These are phyloP conservation scores for Microctenopoma lineatum DNA, from an alignment of 2,797 vertebrate species.

Conservation along the genomic window DNA sequence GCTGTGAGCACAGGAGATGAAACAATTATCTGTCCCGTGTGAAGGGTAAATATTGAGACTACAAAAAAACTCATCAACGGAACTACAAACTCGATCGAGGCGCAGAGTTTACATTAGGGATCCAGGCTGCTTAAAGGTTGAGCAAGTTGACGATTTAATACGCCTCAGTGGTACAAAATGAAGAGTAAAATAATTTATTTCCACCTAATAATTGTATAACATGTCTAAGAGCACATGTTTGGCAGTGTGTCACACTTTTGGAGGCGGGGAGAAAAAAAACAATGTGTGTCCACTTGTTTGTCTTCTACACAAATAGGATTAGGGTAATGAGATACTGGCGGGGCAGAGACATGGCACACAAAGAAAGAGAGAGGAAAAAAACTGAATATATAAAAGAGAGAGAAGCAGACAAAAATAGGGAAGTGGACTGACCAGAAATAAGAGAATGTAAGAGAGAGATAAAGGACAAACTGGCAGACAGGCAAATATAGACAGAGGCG, in stretches of 20 bases:
- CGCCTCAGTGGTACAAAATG: background rate
- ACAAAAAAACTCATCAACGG: conserved; percentile 35
- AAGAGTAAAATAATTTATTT: background rate
- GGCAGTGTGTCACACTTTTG: background rate
- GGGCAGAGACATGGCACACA: conserved; percentile 49
- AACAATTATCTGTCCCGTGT: conserved; percentile 31
- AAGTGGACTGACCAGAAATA: conserved; percentile 46
- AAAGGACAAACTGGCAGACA: conserved; percentile 33
- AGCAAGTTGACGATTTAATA: background rate
- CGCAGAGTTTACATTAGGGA: conserved; percentile 20
- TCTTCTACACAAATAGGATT: conserved; percentile 62
- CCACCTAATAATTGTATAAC: too few species aligned
- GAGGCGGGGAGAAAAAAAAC: background rate
- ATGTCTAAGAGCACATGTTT: background rate
- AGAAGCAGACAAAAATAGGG: conserved; percentile 41
- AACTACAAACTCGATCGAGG: conserved; percentile 37
- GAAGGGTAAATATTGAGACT: conserved; percentile 21
- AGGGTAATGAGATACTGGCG: conserved; percentile 68
- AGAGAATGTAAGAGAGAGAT: conserved; percentile 30
- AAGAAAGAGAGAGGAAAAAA: conserved; percentile 29
- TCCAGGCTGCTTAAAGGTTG: conserved; percentile 6
- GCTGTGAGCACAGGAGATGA: conserved; percentile 8
- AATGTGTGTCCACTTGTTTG: conserved; percentile 29
- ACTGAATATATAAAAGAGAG: conserved; percentile 33
- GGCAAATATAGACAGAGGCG: conserved; percentile 24